Percentiles rank a stretch among this genome's conserved stretches.
Conservation (phyloP, 2,888 invertebrate species). For the Sinohyriopsis cumingii region DNA sequence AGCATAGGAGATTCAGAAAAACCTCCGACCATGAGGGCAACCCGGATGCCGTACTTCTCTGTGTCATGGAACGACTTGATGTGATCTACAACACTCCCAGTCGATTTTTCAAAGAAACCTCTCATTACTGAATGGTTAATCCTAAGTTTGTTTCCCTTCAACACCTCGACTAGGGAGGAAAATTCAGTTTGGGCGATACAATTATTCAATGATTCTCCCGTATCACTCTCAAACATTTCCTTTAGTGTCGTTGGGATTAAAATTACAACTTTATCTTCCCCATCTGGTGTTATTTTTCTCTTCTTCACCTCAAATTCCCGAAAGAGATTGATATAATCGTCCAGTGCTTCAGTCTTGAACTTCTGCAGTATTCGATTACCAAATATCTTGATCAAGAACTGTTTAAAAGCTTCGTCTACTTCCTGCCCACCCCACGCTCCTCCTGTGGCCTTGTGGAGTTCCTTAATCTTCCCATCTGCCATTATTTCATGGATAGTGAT, state of each 20-base stretch:
- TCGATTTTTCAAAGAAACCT: conserved; percentile 12
- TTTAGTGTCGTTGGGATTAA: conserved; percentile 19
- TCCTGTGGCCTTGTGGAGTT: conserved; percentile 75
- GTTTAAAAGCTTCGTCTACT: conserved; percentile 10
- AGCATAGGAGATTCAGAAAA: conserved; percentile 27
- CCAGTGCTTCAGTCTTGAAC: background rate
- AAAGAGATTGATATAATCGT: conserved; percentile 1
- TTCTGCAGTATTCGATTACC: background rate
- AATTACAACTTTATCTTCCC: background rate
- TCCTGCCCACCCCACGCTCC: conserved; percentile 65
- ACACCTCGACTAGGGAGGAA: conserved; percentile 10
- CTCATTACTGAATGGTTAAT: conserved; percentile 8
- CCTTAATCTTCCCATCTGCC: conserved; percentile 70
- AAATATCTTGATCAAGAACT: conserved; percentile 1
- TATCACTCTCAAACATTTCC: conserved; percentile 17
- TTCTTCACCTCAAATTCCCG: conserved; percentile 13
- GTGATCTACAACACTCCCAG: conserved; percentile 11
- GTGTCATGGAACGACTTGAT: conserved; percentile 9
- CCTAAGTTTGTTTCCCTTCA: conserved; percentile 14
- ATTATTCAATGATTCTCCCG: conserved; percentile 15
- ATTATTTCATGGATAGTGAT: conserved; percentile 74
- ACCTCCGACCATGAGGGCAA: conserved; percentile 28
- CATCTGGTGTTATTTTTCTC: background rate
- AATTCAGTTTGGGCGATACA: conserved; percentile 10
- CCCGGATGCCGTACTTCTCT: conserved; percentile 3